Conservation (phyloP, 1,140 invertebrate genomes). For the Papilio glaucus region DNA sequence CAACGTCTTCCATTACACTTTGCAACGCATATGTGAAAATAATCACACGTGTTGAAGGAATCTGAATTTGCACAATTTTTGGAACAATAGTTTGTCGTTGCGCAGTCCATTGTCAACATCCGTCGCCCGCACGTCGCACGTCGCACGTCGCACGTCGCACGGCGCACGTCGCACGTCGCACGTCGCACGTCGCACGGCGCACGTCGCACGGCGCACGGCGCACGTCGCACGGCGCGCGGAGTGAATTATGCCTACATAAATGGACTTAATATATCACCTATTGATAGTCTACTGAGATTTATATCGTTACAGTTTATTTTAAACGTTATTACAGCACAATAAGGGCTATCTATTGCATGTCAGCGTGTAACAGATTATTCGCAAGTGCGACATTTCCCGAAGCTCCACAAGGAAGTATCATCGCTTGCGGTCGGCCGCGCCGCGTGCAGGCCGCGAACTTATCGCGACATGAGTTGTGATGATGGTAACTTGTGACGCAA, state of each 20-base stretch:
- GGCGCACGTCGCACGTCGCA: no score
- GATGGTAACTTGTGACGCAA: background rate
- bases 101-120: constrained; percentile 17
- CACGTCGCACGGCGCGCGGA: background rate
- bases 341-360: background rate
- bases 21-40: constrained; percentile 14
- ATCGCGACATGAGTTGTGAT: background rate
- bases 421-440: background rate
- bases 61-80: constrained; percentile 29
- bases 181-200: background rate
- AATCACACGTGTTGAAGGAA: constrained; percentile 20
- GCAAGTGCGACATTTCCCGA: background rate
- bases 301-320: no score
- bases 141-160: no score
- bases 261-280: background rate
- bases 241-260: constrained; percentile 1
- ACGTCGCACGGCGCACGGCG: background rate
- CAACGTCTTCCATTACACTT: background rate
- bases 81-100: constrained; percentile 9
- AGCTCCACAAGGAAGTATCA: background rate
- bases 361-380: no score
- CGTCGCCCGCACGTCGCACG: no score
- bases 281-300: no score
- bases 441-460: background rate
- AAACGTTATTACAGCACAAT: background rate